phyloP scores from a whole-genome alignment of 1,140 invertebrate genomes.

The Drosophila paulistorum region DNA sequence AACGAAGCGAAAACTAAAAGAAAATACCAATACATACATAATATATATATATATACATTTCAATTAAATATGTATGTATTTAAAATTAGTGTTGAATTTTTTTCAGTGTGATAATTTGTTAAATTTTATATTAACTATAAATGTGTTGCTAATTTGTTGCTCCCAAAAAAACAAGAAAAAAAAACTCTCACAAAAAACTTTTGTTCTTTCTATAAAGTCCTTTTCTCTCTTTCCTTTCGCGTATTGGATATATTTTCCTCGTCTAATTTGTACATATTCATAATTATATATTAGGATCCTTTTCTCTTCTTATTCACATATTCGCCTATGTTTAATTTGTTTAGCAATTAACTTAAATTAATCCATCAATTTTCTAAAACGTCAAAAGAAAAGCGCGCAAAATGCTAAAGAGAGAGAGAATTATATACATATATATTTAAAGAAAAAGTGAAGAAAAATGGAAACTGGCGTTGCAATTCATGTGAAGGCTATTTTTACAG shows the following conservation, averaged over 20 bases:
- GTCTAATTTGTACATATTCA: constrained; percentile 13
- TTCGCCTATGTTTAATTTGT: background rate
- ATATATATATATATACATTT: constrained; percentile 20
- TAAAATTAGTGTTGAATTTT: constrained; percentile 80
- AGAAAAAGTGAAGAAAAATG: background rate
- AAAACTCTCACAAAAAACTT: constrained; percentile 2
- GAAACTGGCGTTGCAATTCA: constrained; percentile 58
- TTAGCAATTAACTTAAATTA: constrained; percentile 12
- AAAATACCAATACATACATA: constrained; percentile 40
- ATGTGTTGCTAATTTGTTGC: constrained; percentile 70
- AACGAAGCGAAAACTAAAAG: constrained; percentile 46
- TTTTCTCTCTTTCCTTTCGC: constrained; percentile 7
- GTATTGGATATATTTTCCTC: background rate
- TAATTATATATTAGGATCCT: background rate
- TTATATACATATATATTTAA: background rate
- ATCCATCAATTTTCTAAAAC: constrained; percentile 7
- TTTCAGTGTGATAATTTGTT: constrained; percentile 82
- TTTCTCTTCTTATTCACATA: constrained; percentile 1
- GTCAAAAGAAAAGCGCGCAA: constrained; percentile 58
- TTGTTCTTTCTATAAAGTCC: constrained; percentile 19
- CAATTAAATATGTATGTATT: constrained; percentile 53
- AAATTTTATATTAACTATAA: constrained; percentile 71
- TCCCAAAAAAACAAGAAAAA: constrained; percentile 3
- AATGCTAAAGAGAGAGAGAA: constrained; percentile 22
- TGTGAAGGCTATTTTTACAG: constrained; percentile 81